Percentiles rank a stretch among this genome's conserved stretches.
phyloP scores from a whole-genome alignment of 2,113 vertebrate genomes.

The Brachyhypopomus occidentalis region DNA sequence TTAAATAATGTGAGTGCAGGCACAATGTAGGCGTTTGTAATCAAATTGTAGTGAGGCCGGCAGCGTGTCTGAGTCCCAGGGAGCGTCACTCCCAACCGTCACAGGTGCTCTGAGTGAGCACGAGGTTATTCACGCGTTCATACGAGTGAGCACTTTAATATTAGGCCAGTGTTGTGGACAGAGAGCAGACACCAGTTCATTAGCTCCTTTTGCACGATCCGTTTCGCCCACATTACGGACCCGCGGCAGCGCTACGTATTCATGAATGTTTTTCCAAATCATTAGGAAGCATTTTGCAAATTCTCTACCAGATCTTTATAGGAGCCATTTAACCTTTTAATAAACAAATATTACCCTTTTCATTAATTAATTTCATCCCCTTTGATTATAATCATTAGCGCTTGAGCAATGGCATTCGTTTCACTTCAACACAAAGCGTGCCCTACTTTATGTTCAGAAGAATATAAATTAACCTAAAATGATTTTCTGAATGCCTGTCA shows the following conservation, averaged over 20 bases:
- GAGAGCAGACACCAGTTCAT: too few relatives aligned
- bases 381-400: slow-evolving; percentile 23
- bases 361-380: slow-evolving; percentile 32
- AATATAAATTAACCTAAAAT: slow-evolving; percentile 48
- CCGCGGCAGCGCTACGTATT: background rate
- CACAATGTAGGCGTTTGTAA: too few relatives aligned
- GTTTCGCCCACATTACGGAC: too few relatives aligned
- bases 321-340: background rate
- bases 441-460: slow-evolving; percentile 31
- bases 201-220: background rate
- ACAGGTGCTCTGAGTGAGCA: too few relatives aligned
- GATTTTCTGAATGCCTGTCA: slow-evolving; percentile 43
- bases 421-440: slow-evolving; percentile 37
- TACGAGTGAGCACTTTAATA: too few relatives aligned
- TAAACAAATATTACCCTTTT: slow-evolving; percentile 18
- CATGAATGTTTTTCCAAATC: background rate
- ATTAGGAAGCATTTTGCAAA: background rate
- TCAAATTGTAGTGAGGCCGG: too few relatives aligned
- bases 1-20: too few relatives aligned
- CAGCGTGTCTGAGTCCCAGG: too few relatives aligned
- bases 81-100: too few relatives aligned
- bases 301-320: slow-evolving; percentile 9
- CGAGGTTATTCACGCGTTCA: too few relatives aligned
- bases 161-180: too few relatives aligned
- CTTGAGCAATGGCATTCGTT: slow-evolving; percentile 31